phyloP scores from a whole-genome alignment of 2,113 vertebrate genomes.

The Paramormyrops kingsleyae region DNA sequence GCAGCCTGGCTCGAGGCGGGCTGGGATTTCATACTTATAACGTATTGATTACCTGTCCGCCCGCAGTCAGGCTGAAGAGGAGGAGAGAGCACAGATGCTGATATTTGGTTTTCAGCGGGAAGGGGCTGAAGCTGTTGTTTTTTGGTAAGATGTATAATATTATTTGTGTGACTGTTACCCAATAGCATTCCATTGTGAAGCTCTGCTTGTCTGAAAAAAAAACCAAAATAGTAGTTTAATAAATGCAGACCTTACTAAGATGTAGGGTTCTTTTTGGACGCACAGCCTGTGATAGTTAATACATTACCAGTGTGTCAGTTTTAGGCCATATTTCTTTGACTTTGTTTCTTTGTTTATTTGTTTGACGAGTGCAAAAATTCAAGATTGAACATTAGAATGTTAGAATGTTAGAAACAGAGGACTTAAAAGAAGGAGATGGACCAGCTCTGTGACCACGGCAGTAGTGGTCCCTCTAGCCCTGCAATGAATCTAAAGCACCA shows the following conservation, averaged over 20 bases:
- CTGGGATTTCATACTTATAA: slow-evolving; percentile 7
- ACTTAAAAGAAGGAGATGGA: background rate
- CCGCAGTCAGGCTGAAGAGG: background rate
- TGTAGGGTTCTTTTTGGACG: background rate
- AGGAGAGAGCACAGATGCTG: background rate
- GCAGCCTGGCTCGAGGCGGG: background rate
- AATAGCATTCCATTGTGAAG: background rate
- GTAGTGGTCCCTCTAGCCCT: background rate
- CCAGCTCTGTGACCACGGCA: background rate
- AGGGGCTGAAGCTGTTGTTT: background rate
- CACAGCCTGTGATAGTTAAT: background rate
- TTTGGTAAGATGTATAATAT: background rate
- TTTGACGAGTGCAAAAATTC: background rate
- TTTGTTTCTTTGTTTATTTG: background rate
- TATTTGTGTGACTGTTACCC: background rate
- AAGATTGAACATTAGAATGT: background rate
- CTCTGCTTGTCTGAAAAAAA: background rate
- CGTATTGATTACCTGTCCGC: background rate
- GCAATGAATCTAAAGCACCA: background rate
- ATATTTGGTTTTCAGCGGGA: background rate
- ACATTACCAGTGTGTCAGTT: background rate
- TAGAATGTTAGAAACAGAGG: background rate
- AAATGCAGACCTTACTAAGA: background rate
- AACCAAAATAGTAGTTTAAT: background rate
- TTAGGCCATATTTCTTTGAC: background rate